These are phyloP conservation scores for Thunnus albacares DNA, from an alignment of 2,797 vertebrate genomes.

Conservation along the genomic window DNA sequence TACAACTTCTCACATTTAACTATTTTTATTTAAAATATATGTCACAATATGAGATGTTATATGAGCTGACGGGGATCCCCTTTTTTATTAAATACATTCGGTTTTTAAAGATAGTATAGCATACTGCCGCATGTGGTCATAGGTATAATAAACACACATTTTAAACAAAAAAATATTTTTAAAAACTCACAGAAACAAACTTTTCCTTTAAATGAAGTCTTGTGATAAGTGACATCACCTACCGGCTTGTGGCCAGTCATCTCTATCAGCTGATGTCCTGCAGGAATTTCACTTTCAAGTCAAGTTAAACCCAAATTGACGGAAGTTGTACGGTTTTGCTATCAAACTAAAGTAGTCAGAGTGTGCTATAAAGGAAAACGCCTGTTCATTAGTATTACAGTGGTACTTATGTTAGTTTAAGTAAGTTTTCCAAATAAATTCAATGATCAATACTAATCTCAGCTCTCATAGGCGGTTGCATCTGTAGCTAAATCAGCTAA, in stretches of 20 bases:
- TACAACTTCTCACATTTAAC: background rate
- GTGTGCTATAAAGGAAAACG: too few species aligned
- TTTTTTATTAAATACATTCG: background rate
- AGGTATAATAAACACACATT: too few species aligned
- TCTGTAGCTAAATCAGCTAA: too few species aligned
- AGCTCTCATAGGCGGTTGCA: background rate
- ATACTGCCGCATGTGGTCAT: too few species aligned
- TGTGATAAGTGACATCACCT: conserved; percentile 70
- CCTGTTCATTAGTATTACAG: too few species aligned
- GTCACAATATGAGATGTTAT: background rate
- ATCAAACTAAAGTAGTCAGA: conserved; percentile 33
- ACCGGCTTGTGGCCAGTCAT: conserved; percentile 36
- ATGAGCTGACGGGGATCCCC: too few species aligned
- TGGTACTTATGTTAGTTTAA: too few species aligned
- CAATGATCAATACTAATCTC: background rate
- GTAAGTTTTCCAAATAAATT: too few species aligned
- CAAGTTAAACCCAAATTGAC: background rate
- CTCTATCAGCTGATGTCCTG: conserved; percentile 54
- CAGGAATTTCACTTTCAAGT: conserved; percentile 5
- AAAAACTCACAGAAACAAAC: background rate
- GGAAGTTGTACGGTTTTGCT: background rate
- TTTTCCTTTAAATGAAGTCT: conserved; percentile 63
- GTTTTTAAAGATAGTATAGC: background rate
- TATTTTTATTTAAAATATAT: background rate
- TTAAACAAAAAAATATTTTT: too few species aligned